Percentiles rank a stretch among this genome's conserved stretches.
Conservation (phyloP, 2,113 vertebrate species). For the Lophotis ruficrista region DNA sequence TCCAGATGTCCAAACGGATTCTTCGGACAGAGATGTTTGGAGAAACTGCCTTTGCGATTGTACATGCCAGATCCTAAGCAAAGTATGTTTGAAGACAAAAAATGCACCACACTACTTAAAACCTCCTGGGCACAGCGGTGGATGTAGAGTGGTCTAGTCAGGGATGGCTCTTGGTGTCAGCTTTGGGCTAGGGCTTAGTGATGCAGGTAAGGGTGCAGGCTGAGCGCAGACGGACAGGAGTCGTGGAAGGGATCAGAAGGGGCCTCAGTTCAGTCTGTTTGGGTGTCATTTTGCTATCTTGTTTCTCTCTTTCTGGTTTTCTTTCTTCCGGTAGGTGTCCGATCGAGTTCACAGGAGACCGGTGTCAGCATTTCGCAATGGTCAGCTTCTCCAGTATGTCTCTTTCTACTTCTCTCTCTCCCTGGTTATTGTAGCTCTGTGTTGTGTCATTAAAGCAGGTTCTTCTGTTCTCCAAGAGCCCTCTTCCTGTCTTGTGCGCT, state of each 20-base stretch:
- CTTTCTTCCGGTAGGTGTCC: slow-evolving; percentile 96
- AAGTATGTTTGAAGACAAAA: slow-evolving; percentile 95
- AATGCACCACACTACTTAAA: slow-evolving; percentile 79
- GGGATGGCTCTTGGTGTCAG: slow-evolving; percentile 76
- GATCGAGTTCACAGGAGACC: slow-evolving; percentile 99
- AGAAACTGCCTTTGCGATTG: slow-evolving; percentile 95
- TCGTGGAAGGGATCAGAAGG: slow-evolving; percentile 71
- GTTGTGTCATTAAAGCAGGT: slow-evolving; percentile 57
- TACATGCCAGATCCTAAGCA: slow-evolving; percentile 95
- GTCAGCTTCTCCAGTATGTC: slow-evolving; percentile 99
- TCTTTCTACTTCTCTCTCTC: slow-evolving; percentile 90
- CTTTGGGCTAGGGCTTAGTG: slow-evolving; percentile 80
- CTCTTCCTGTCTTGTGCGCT: slow-evolving; percentile 1
- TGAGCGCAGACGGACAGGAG: slow-evolving; percentile 64
- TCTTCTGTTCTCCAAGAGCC: slow-evolving; percentile 58
- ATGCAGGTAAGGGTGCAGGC: slow-evolving; percentile 80
- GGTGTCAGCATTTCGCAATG: slow-evolving; percentile 99
- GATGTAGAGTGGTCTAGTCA: slow-evolving; percentile 75
- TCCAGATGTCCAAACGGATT: slow-evolving; percentile 97
- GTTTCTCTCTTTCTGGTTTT: slow-evolving; percentile 85
- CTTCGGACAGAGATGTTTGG: slow-evolving; percentile 96
- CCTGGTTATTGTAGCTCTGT: slow-evolving; percentile 73
- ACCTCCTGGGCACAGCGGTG: slow-evolving; percentile 78
- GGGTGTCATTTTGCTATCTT: slow-evolving; percentile 83
- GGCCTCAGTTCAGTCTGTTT: slow-evolving; percentile 71